phyloP scores from a whole-genome alignment of 2,888 invertebrate genomes.

The Stegophylla sp. region DNA sequence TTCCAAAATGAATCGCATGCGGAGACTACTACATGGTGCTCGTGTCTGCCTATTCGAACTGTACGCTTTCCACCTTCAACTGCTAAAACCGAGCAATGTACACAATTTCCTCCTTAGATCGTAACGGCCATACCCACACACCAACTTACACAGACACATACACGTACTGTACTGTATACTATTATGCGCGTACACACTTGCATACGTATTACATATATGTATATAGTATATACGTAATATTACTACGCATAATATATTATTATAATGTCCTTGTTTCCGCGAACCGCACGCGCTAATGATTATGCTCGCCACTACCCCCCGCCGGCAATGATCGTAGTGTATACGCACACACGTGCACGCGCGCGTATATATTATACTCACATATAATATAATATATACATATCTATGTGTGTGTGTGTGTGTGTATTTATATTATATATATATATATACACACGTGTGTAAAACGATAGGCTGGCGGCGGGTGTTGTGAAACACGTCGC shows the following conservation, averaged over 20 bases:
- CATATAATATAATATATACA: neutral
- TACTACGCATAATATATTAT: constrained; percentile 47
- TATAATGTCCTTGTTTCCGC: constrained; percentile 55
- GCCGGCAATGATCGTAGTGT: neutral
- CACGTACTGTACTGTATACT: neutral
- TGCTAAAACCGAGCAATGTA: too few species aligned
- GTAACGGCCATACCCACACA: neutral
- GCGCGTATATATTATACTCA: neutral
- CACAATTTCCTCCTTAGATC: too few species aligned
- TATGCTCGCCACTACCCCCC: constrained; percentile 18
- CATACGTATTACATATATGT: neutral
- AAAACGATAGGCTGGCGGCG: constrained; percentile 46
- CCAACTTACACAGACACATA: neutral
- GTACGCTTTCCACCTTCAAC: too few species aligned
- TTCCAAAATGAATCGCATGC: too few species aligned
- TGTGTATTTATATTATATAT: neutral
- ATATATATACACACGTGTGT: constrained; percentile 1
- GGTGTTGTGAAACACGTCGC: constrained; percentile 56
- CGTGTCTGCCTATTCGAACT: too few species aligned
- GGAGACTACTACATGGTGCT: too few species aligned
- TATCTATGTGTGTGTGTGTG: too few species aligned
- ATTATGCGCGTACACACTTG: neutral
- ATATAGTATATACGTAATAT: neutral
- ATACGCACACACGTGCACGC: constrained; percentile 10
- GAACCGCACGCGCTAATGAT: constrained; percentile 48